Base-by-base conservation (phyloP, 2,113 vertebrate genomes). In the Marcusenius ussheri region DNA sequence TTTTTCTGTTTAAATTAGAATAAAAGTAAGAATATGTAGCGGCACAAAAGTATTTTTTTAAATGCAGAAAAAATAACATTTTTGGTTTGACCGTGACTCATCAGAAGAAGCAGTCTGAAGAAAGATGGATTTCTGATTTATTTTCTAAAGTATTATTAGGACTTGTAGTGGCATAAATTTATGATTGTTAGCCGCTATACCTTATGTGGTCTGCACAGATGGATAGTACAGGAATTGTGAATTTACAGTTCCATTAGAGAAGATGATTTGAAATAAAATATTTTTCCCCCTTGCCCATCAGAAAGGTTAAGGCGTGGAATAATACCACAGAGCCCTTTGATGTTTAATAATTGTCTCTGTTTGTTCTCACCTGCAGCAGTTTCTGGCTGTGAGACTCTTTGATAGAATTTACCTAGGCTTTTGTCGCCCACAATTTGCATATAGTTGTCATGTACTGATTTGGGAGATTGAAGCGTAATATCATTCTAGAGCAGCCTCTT, bases 371-470 rank as follows among this genome's bases (percentile, higher is more conserved):
- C 89, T 88, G 51, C 85, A 89, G 85, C 86, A 83, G 70, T 91
- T 92, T 86, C 74, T 88, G 89, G 89, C 62, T 90, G 88, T 89
- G 88, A 87, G 88, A 89, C 88, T 39, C 90, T 93, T 91, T 93
- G 91, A 93, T 92, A 74, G 88, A 91, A 87, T 89, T 86, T 90
- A 92, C 89, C 89, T 90, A 56, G 89, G 45, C 83, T 70, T 88
- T 51, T 46, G 27, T 45, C 66, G 21, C 50, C 46, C 21, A 86
- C 86, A 88, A 50, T 42, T 35, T 88, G 88, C 74, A 46, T 53
- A 53, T 84, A 11, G 35, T 84, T 92, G 89, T 92, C 86, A 91
- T 90, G 83, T 87, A 84, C 8, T 39, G 84, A 91, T 91, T 62
- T 92, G 89, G 77, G 45, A 51, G 66, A 77, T 46, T 80, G 85